Base-by-base conservation (phyloP, 1,140 invertebrate species). In the Heliconius congener region DNA sequence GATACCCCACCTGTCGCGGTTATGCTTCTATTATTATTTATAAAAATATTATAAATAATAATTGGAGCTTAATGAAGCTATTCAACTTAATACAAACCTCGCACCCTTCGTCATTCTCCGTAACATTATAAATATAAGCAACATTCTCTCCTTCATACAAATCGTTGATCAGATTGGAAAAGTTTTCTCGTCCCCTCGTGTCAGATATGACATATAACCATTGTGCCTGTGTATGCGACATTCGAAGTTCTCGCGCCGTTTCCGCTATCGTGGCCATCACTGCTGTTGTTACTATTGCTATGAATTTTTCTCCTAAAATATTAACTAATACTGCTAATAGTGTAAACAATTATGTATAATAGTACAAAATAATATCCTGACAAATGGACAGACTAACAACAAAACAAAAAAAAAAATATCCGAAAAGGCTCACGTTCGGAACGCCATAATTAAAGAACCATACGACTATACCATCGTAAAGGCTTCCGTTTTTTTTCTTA, bases 161-260 rank as follows among this genome's bases (percentile, higher is more conserved):
- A 4, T 96, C 92, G 66, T 96, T 94, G 37, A 95, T 91, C 57
- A 97, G 93, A 23, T 90, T 89, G 0, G 95, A 92, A 46, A 96
- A 87, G 74, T 96, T 95, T 19, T 93, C 92, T 1, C 87, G 87
- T 8, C 83, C 79, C 75, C 94, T 88, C 0, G 95, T 96, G 72
- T 97, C 96, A 1, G 96, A 95, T n/a, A 98, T 93, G 70, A 98
- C 92, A 85, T 97, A 98, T 16, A 98, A 88, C 97, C 97, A 98
- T 86, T 98, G 97, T 75, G 96, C 97, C 74, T 95, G 94, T 0
- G 97, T 96, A 81, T 96, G 95, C 0, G 96, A 96, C 95, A 98
- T 95, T 30, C 95, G 92, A 42, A 96, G 86, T 1, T 95, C 92
- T 80, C 96, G 96, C 0, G 96, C 97, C 16, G 95, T 95, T 85